A percentile compares a stretch with the other conserved stretches of the same genome.
Conservation (phyloP, 2,113 vertebrate species). For the Hymenochirus boettgeri region DNA sequence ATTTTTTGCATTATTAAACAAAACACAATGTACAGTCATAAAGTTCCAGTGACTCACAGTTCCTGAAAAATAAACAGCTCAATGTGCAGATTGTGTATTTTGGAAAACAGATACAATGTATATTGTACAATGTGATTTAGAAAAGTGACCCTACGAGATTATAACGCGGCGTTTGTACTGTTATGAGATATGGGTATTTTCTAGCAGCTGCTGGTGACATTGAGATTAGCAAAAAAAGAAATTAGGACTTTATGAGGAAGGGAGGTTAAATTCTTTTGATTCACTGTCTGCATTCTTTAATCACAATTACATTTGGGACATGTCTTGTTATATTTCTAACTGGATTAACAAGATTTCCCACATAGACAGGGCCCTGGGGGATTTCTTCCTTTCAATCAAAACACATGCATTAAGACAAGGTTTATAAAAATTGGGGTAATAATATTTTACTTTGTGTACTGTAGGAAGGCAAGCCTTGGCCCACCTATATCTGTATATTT, state of each 20-base stretch:
- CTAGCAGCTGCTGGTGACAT: conserved; percentile 40
- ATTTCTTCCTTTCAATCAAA: too few species aligned
- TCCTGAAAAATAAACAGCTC: background rate
- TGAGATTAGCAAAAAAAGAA: conserved; percentile 32
- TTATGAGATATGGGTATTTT: conserved; percentile 34
- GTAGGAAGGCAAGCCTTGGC: too few species aligned
- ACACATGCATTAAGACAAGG: too few species aligned
- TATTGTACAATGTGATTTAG: conserved; percentile 22
- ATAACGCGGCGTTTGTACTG: conserved; percentile 32
- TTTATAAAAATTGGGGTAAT: too few species aligned
- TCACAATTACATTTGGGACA: conserved; percentile 42
- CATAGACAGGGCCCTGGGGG: too few species aligned
- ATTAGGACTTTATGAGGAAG: conserved; percentile 37
- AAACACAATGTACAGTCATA: background rate
- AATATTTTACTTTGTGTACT: too few species aligned
- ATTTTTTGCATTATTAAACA: background rate
- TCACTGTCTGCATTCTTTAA: conserved; percentile 39
- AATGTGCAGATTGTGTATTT: background rate
- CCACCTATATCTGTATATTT: too few species aligned
- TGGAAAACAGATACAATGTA: conserved; percentile 14
- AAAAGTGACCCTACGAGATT: conserved; percentile 13
- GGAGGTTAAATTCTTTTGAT: conserved; percentile 25
- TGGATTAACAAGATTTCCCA: conserved; percentile 46
- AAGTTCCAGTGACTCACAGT: background rate
- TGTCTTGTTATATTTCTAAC: conserved; percentile 46